Conservation (phyloP, 2,888 invertebrate genomes). For the Lottia scabra region DNA sequence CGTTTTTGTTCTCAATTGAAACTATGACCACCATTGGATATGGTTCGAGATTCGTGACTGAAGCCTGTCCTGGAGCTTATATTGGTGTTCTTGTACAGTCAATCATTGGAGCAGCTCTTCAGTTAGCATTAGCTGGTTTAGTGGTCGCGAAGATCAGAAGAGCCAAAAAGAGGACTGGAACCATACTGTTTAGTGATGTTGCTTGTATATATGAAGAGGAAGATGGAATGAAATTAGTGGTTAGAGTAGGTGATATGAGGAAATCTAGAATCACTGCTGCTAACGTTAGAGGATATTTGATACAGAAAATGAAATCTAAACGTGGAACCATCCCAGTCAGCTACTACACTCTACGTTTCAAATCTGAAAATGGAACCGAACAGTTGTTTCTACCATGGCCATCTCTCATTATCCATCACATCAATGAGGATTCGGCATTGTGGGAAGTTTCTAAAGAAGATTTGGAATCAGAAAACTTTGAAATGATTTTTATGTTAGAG, state of each 20-base stretch:
- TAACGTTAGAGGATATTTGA: slow-evolving; percentile 91
- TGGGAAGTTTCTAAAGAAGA: slow-evolving; percentile 90
- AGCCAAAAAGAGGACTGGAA: slow-evolving; percentile 93
- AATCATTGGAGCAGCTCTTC: slow-evolving; percentile 83
- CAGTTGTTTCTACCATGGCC: slow-evolving; percentile 98
- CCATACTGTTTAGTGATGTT: slow-evolving; percentile 89
- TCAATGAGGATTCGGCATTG: slow-evolving; percentile 87
- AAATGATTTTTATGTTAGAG: slow-evolving; percentile 93
- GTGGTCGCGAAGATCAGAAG: slow-evolving; percentile 94
- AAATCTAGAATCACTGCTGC: slow-evolving; percentile 76
- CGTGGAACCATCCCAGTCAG: slow-evolving; percentile 92
- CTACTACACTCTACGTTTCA: slow-evolving; percentile 82
- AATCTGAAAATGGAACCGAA: slow-evolving; percentile 90
- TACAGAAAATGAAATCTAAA: slow-evolving; percentile 87
- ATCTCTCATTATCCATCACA: slow-evolving; percentile 93
- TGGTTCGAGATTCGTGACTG: slow-evolving; percentile 85
- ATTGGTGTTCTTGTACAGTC: slow-evolving; percentile 91
- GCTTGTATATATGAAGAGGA: slow-evolving; percentile 83
- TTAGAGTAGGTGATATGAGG: slow-evolving; percentile 70
- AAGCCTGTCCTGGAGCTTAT: slow-evolving; percentile 91
- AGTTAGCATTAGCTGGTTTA: slow-evolving; percentile 80
- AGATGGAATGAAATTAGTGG: slow-evolving; percentile 65
- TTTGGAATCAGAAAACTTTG: slow-evolving; percentile 88
- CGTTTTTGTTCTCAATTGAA: slow-evolving; percentile 95
- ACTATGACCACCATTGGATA: slow-evolving; percentile 97